phyloP scores from a whole-genome alignment of 2,888 invertebrate genomes.

The Sesia bembeciformis region DNA sequence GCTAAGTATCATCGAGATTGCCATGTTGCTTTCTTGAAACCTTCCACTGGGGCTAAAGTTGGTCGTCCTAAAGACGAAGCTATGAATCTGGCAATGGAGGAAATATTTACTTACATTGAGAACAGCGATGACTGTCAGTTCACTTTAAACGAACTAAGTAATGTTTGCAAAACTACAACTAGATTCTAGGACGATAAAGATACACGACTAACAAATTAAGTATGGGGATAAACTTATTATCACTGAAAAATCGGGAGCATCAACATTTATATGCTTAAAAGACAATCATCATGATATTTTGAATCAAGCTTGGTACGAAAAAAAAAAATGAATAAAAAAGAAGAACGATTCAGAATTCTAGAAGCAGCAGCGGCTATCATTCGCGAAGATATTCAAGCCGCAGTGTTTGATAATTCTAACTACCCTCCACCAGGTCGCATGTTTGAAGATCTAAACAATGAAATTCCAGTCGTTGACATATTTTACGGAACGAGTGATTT shows the following conservation, averaged over 20 bases:
- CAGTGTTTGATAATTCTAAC: constrained; percentile 13
- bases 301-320: constrained; percentile 18
- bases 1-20: constrained; percentile 30
- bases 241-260: constrained; percentile 13
- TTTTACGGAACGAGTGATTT: constrained; percentile 19
- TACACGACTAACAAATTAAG: constrained; percentile 20
- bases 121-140: constrained; percentile 14
- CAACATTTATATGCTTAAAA: constrained; percentile 11
- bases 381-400: constrained; percentile 12
- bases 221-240: constrained; percentile 29
- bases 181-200: constrained; percentile 22
- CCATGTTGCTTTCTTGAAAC: constrained; percentile 22
- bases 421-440: constrained; percentile 22
- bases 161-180: constrained; percentile 15
- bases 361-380: constrained; percentile 15
- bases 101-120: constrained; percentile 22
- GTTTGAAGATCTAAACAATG: constrained; percentile 23
- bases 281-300: constrained; percentile 12
- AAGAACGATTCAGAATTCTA: constrained; percentile 16
- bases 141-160: constrained; percentile 9
- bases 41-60: constrained; percentile 22
- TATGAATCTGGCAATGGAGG: constrained; percentile 25
- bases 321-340: constrained; percentile 16
- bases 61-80: constrained; percentile 28
- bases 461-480: constrained; percentile 20